Evolutionary conservation across 1,140 invertebrate species (phyloP), one percentile per base, ranked within the genome.

Genomic region (Helicoverpa zea): DNA sequence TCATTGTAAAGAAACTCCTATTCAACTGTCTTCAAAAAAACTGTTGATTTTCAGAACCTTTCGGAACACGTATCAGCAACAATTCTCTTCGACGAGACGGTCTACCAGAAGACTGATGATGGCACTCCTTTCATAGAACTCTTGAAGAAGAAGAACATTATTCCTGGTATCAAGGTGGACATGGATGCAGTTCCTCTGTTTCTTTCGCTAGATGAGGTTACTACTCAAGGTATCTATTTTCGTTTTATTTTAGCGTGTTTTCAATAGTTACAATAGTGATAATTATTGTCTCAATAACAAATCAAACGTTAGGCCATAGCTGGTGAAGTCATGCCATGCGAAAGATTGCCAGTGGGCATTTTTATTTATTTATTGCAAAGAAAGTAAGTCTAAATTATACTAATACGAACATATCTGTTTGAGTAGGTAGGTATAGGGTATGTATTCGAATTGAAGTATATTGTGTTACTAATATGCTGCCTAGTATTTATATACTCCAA

Each of bases 41-140:
- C 9, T 2, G 0, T 64, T 43, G 4, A 13, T 11, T 64, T 64
- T 1, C 85, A 92, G 91, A 68, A 81, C 66, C 88, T 96, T 43
- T 93, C 96, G 49, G 96, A 98, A 14, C 96, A 97, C 89, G 97
- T 99, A 83, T 98, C 98, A 59, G 98, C 98, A 63, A 98, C 98
- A 0, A 98, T 99, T 82, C 95, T 99, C 52, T 99, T 98, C 96
- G 98, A 99, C 91, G 99, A 99, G 94, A 99, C 99, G 3, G 96
- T 99, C 14, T 99, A 99, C 95, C 99, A 99, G 95, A 99, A 98
- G 88, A 96, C 97, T 56, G 97, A 98, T 82, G 97, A 98, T 90
- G 98, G 98, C 14, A 97, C 96, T 0, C 96, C 97, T 4, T 98
- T 99, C 94, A 96, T 97, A 5, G 96, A 98, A 49, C 84, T 98